Evolutionary conservation across 1,140 invertebrate genomes (phyloP), one percentile per base, ranked within the genome.

Genomic region (Galendromus occidentalis): DNA sequence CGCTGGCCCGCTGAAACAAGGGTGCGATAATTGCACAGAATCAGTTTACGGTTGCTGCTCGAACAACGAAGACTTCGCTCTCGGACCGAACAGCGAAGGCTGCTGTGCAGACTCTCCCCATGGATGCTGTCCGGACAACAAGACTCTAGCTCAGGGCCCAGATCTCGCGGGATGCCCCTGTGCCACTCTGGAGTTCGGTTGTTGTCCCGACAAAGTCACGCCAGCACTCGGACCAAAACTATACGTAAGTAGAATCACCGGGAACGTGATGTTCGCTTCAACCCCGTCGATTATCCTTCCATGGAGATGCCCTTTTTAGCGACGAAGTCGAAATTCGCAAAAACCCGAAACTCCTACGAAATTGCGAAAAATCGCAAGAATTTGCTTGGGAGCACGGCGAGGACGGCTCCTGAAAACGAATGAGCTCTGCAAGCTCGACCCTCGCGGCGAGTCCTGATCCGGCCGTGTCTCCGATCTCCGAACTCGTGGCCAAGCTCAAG

Each of bases 71-170:
- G 79, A 76, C 7, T 70, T 72, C 20, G 75, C 80, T 14, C 68
- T 71, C 42, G 79, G 76, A 65, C 73, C 74, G 12, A 70, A 73
- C 22, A 69, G 70, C 4, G 72, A 75, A 25, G 78, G 76, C 17
- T 80, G 78, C 22, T 70, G 69, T 28, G 39, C 18, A 9, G 67
- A 66, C 25, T 64, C 64, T 28, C 65, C 66, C 1, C 86, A 79
- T 72, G 87, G 89, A n/a, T 95, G 91, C 74, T 95, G 91, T 73
- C 86, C 86, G 0, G 90, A 95, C 72, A 89, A 91, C 71, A 83
- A 87, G 69, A 79, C 82, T 17, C 77, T 86, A 2, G 88, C 90
- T 12, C 83, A 12, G 7, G 69, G 69, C 7, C 44, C 45, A 1
- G 67, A 7, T 86, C 88, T 1, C 76, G 80, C 44, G 68, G 91